Conservation (phyloP, 1,140 invertebrate genomes). For the Sipha flava region DNA sequence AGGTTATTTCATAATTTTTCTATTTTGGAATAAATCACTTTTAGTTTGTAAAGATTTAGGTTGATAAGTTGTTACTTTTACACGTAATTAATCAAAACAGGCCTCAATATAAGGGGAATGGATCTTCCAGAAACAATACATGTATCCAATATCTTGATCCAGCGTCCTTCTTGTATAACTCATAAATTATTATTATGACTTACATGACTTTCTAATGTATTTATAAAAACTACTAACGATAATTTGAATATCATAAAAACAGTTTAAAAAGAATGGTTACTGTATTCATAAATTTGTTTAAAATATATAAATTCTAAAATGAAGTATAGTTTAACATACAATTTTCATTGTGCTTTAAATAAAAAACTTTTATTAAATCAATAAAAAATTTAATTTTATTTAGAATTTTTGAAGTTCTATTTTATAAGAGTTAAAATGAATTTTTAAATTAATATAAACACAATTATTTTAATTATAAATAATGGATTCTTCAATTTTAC, state of each 20-base stretch:
- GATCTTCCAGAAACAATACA: background rate
- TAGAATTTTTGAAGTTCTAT: too few species aligned
- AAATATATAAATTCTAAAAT: background rate
- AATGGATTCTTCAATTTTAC: too few species aligned
- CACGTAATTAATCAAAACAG: background rate
- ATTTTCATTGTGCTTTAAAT: background rate
- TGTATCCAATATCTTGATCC: background rate
- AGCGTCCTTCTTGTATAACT: background rate
- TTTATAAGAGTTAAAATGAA: too few species aligned
- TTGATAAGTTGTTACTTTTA: background rate
- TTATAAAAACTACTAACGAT: conserved; percentile 13
- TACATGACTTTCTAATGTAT: background rate
- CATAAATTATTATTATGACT: background rate
- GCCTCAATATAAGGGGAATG: background rate
- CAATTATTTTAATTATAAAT: too few species aligned
- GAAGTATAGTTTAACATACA: background rate
- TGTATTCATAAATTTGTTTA: background rate
- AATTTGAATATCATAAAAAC: background rate
- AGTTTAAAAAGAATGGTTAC: background rate
- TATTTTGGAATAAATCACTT: background rate
- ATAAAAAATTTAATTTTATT: too few species aligned
- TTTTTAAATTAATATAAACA: too few species aligned
- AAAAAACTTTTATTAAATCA: background rate
- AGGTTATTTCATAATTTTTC: background rate
- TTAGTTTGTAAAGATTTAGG: background rate